Conservation (phyloP, 2,888 invertebrate species). For the Cyclophora punctaria region DNA sequence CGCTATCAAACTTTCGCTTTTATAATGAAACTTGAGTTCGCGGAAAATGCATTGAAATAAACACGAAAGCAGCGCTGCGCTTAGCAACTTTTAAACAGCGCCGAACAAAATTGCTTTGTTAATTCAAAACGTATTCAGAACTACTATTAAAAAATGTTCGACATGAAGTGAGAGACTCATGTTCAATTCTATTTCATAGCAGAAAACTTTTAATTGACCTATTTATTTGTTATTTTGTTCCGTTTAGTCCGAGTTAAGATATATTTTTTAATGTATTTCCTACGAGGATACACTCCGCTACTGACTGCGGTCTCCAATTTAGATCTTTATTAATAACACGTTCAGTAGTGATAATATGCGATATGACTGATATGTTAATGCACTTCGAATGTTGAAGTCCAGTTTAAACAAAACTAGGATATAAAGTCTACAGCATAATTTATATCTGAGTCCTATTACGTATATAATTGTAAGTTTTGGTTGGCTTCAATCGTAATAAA, state of each 20-base stretch:
- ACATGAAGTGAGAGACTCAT: constrained; percentile 29
- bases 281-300: too few species aligned
- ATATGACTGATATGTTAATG: too few species aligned
- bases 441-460: too few species aligned
- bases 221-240: neutral
- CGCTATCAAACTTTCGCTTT: constrained; percentile 49
- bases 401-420: too few species aligned
- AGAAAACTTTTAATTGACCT: constrained; percentile 15
- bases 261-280: neutral
- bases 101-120: constrained; percentile 52
- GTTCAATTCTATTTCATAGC: constrained; percentile 8
- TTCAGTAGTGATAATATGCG: too few species aligned
- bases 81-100: constrained; percentile 56
- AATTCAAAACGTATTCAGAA: constrained; percentile 49
- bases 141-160: constrained; percentile 40
- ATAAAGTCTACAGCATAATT: too few species aligned
- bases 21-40: constrained; percentile 53
- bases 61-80: constrained; percentile 46
- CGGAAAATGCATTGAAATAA: constrained; percentile 61
- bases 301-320: too few species aligned
- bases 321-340: too few species aligned
- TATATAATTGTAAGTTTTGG: too few species aligned
- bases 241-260: neutral
- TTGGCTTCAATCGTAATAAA: too few species aligned
- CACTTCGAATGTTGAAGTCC: too few species aligned